A percentile compares a stretch with the other conserved stretches of the same genome.
Evolutionary conservation across 2,113 vertebrate genomes (phyloP).

Genomic region (Gymnorhina tibicen): DNA sequence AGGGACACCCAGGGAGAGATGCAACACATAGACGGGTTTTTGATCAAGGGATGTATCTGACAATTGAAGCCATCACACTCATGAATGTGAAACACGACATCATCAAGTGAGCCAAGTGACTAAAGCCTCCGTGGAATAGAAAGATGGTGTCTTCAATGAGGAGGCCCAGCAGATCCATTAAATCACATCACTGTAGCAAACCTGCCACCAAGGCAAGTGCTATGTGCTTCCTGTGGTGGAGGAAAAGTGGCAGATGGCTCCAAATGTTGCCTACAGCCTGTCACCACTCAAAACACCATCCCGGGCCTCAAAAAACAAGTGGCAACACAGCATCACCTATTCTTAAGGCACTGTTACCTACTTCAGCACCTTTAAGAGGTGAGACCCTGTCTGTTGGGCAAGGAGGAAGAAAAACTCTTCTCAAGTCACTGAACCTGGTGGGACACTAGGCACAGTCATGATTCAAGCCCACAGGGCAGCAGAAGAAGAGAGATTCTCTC

Average conservation of each 20-base stretch:
- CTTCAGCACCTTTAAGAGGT: background rate
- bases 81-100: fast-evolving
- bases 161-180: background rate
- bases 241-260: background rate
- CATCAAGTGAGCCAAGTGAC: background rate
- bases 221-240: background rate
- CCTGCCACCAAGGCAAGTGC: background rate
- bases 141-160: background rate
- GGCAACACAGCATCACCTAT: background rate
- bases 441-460: background rate
- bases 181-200: background rate
- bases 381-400: background rate
- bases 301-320: background rate
- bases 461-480: background rate
- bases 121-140: background rate
- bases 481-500: background rate
- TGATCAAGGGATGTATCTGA: background rate
- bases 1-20: background rate
- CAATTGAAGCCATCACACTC: background rate
- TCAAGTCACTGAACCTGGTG: background rate
- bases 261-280: background rate
- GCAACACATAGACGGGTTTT: background rate
- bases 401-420: background rate
- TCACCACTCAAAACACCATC: background rate
- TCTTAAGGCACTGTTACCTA: background rate